phyloP scores from a whole-genome alignment of 2,113 vertebrate genomes.

The Hylia prasina region DNA sequence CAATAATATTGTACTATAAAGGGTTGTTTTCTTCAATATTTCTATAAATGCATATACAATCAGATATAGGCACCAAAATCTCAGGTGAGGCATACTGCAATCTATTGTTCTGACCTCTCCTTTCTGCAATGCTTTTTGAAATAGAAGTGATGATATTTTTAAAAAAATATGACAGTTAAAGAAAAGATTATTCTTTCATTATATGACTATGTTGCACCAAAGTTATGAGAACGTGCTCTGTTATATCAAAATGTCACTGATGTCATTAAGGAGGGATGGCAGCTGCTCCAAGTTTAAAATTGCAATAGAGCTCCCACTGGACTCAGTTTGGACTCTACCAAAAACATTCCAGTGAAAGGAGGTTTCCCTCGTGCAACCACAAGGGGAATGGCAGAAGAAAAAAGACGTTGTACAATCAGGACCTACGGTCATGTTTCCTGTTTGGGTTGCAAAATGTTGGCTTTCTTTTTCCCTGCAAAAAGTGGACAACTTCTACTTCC shows the following conservation, averaged over 20 bases:
- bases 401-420: not conserved
- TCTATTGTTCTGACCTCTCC: not conserved
- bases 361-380: not conserved
- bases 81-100: not conserved
- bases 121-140: not conserved
- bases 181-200: not conserved
- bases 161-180: not conserved
- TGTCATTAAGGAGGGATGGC: not conserved
- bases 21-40: not conserved
- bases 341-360: constrained; percentile 16
- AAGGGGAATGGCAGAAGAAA: not conserved
- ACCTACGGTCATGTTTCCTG: not conserved
- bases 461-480: not conserved
- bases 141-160: not conserved
- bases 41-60: not conserved
- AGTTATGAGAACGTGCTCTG: not conserved
- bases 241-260: not conserved
- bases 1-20: not conserved
- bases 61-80: not conserved
- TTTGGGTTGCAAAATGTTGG: not conserved
- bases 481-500: not conserved
- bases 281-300: constrained; percentile 28
- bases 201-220: not conserved
- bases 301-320: not conserved
- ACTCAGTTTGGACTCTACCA: not conserved